These are phyloP conservation scores for Oostethus manadensis DNA, from an alignment of 2,113 vertebrate species.

Conservation along the genomic window DNA sequence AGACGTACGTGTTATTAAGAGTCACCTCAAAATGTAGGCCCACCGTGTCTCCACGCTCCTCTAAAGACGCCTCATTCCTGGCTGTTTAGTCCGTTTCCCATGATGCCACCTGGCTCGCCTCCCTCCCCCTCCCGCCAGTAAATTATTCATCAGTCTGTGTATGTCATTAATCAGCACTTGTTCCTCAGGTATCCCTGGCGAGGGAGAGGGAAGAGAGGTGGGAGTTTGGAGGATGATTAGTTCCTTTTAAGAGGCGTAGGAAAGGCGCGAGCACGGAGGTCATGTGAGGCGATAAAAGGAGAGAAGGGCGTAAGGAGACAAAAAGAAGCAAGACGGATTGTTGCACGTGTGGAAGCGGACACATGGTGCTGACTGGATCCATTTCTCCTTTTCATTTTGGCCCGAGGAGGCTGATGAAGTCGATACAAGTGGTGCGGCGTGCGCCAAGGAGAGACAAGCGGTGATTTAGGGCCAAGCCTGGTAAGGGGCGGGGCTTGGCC, in stretches of 20 bases:
- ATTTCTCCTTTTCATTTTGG: constrained; percentile 38
- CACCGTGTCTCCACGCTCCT: no score
- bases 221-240: background rate
- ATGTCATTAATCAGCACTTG: constrained; percentile 83
- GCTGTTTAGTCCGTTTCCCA: constrained; percentile 9
- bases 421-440: constrained; percentile 22
- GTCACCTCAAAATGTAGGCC: no score
- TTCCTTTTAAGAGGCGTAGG: no score
- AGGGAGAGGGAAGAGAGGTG: constrained; percentile 8
- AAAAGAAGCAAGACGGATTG: constrained; percentile 42
- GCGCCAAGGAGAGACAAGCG: constrained; percentile 38
- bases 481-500: constrained; percentile 38
- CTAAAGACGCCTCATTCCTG: constrained; percentile 28
- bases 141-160: constrained; percentile 73
- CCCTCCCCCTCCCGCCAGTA: constrained; percentile 31
- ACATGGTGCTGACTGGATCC: constrained; percentile 47
- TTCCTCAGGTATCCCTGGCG: constrained; percentile 62
- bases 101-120: constrained; percentile 11
- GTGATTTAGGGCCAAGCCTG: constrained; percentile 52
- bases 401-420: constrained; percentile 42
- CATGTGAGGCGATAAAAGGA: constrained; percentile 7
- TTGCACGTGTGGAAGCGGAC: constrained; percentile 53
- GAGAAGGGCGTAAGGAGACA: background rate
- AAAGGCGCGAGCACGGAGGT: no score
- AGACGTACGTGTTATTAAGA: no score